These are phyloP conservation scores for Smittia sp. DNA, from an alignment of 2,888 invertebrate genomes.

Conservation along the genomic window DNA sequence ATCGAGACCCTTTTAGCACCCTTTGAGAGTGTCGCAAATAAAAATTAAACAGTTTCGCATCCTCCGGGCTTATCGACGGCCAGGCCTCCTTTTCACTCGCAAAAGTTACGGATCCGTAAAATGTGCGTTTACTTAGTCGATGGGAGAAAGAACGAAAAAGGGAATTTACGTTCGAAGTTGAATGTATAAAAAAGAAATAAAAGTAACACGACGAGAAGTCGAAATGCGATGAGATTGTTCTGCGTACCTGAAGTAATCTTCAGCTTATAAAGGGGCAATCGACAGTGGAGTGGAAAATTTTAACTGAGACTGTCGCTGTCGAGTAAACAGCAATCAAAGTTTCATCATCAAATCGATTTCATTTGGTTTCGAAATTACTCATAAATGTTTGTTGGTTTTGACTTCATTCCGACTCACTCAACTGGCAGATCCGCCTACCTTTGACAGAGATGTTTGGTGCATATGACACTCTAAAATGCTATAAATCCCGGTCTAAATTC, in stretches of 20 bases:
- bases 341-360: too few species aligned
- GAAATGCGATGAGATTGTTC: background rate
- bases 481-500: conserved; percentile 16
- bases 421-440: too few species aligned
- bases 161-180: background rate
- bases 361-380: too few species aligned
- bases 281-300: too few species aligned
- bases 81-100: background rate
- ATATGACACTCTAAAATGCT: background rate
- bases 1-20: background rate
- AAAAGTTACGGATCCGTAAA: conserved; percentile 13
- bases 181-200: background rate
- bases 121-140: background rate
- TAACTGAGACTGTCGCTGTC: too few species aligned
- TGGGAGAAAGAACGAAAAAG: background rate
- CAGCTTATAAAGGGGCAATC: background rate
- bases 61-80: background rate
- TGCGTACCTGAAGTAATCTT: conserved; percentile 17
- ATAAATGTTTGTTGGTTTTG: too few species aligned
- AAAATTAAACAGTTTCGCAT: conserved; percentile 1
- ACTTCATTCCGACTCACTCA: too few species aligned
- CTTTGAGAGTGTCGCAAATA: background rate
- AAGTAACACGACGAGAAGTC: background rate
- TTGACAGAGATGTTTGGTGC: background rate
- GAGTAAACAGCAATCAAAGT: too few species aligned